These are phyloP conservation scores for Bombus haemorrhoidalis DNA, from an alignment of 1,140 invertebrate species.

Conservation along the genomic window DNA sequence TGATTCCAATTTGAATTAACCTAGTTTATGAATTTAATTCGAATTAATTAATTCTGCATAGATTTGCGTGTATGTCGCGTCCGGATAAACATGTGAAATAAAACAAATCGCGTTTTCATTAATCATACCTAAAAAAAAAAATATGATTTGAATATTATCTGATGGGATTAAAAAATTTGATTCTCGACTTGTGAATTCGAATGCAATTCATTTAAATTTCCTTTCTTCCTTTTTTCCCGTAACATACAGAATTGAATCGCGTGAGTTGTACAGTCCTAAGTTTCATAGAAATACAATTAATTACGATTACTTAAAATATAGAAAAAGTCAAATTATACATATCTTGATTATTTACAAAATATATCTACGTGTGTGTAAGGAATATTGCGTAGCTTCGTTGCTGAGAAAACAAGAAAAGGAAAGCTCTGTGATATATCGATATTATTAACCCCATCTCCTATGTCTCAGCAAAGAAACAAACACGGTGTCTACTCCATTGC, in stretches of 20 bases:
- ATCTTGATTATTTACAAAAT: not conserved
- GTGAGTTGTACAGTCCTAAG: not conserved
- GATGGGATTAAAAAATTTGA: not conserved
- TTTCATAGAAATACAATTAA: not conserved
- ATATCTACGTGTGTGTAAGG: not conserved
- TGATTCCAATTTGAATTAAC: not conserved
- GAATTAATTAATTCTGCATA: not conserved
- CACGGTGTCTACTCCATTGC: not conserved
- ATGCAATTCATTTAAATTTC: not conserved
- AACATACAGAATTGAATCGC: not conserved
- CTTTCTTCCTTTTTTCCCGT: not conserved
- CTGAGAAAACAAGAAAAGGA: no score
- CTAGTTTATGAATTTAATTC: not conserved
- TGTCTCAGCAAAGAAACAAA: not conserved
- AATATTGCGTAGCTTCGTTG: not conserved
- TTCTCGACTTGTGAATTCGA: not conserved
- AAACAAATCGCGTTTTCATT: not conserved
- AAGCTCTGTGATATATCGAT: not conserved
- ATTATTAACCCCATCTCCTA: not conserved
- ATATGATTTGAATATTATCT: not conserved
- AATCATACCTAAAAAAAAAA: not conserved
- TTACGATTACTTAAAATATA: not conserved
- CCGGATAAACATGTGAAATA: not conserved
- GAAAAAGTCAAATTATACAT: not conserved
- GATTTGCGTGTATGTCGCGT: not conserved